Percentiles rank a stretch among this genome's conserved stretches.
Conservation (phyloP, 1,140 invertebrate genomes). For the Hetaerina americana region DNA sequence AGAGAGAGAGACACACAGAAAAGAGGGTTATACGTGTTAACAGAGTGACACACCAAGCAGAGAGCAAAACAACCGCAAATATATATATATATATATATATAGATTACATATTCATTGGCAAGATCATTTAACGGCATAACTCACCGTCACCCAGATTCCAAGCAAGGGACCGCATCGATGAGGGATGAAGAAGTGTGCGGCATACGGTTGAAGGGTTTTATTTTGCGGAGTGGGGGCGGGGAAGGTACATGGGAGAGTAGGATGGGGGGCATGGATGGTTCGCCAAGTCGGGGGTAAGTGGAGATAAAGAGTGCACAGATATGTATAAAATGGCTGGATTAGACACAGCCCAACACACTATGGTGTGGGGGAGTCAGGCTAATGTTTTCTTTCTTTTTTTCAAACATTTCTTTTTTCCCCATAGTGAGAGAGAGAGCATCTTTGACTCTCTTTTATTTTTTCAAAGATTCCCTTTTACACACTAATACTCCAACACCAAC, state of each 20-base stretch:
- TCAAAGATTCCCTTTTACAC: too few relatives aligned
- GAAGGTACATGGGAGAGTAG: constrained; percentile 4
- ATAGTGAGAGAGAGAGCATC: too few relatives aligned
- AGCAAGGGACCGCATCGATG: neutral
- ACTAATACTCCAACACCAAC: too few relatives aligned
- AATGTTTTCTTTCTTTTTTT: neutral
- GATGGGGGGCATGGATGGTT: neutral
- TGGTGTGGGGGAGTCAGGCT: neutral
- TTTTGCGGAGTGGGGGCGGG: neutral
- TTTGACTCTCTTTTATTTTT: too few relatives aligned
- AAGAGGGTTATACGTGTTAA: too few relatives aligned
- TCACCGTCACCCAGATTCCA: neutral
- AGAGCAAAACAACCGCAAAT: neutral
- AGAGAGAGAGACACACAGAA: constrained; percentile 38
- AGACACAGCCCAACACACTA: neutral
- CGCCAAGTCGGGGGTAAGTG: constrained; percentile 6
- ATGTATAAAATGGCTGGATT: neutral
- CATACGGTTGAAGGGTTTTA: neutral
- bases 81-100: too few relatives aligned
- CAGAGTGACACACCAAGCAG: neutral
- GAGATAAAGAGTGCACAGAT: neutral
- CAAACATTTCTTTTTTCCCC: too few relatives aligned
- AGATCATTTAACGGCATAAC: neutral
- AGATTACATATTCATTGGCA: neutral
- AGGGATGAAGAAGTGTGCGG: constrained; percentile 1